A percentile compares a stretch with the other conserved stretches of the same genome.
Conservation (phyloP, 2,113 vertebrate genomes). For the Upupa epops region DNA sequence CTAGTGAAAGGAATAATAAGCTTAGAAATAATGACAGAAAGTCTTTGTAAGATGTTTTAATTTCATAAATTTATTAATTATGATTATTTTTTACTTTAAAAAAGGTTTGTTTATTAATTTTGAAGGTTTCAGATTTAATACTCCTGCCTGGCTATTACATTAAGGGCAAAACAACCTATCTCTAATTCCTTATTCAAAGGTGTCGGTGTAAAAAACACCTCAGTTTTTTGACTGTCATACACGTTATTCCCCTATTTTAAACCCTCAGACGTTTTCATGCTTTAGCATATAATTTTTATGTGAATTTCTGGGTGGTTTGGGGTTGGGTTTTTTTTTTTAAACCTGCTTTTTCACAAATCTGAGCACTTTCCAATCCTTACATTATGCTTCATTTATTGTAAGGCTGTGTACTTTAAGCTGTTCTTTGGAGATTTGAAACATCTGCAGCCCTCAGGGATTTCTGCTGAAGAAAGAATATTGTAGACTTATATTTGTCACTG, state of each 20-base stretch:
- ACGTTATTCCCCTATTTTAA: neutral
- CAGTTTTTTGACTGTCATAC: neutral
- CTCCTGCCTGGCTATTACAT: neutral
- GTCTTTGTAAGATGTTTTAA: too few relatives aligned
- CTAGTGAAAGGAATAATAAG: neutral
- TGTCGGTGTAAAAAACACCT: neutral
- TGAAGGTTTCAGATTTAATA: neutral
- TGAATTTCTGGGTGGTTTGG: too few relatives aligned
- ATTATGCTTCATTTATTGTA: neutral
- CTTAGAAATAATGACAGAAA: neutral
- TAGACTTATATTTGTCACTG: slow-evolving; percentile 1
- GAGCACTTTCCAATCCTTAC: neutral
- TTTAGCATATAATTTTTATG: neutral
- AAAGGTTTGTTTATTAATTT: neutral
- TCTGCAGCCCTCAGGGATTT: neutral
- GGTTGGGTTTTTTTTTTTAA: neutral
- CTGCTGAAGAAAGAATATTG: neutral
- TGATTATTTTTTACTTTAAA: too few relatives aligned
- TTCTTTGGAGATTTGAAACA: neutral
- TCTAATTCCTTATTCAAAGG: neutral
- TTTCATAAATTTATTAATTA: too few relatives aligned
- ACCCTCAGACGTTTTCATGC: neutral
- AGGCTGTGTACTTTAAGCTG: neutral
- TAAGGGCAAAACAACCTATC: neutral
- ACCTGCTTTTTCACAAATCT: neutral